phyloP scores from a whole-genome alignment of 2,888 invertebrate species.

The Aphidius colemani region DNA sequence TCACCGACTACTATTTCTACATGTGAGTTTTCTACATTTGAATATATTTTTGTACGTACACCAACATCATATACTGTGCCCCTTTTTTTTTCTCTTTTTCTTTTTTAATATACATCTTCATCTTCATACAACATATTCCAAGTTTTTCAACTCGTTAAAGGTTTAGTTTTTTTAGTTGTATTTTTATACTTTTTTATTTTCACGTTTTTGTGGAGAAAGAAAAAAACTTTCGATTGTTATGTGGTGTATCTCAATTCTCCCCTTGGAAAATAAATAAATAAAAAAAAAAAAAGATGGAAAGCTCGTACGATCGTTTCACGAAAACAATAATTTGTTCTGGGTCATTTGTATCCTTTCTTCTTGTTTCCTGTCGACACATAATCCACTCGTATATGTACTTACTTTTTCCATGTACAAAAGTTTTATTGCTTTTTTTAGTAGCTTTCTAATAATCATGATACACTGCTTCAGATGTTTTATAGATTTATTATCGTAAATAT shows the following conservation, averaged over 20 bases:
- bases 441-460: too few relatives aligned
- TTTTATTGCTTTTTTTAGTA: too few relatives aligned
- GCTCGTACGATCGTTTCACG: neutral
- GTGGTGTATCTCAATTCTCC: neutral
- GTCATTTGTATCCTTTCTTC: slow-evolving; percentile 30
- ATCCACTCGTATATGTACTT: too few relatives aligned
- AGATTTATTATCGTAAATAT: too few relatives aligned
- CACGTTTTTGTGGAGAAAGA: neutral
- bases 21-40: too few relatives aligned
- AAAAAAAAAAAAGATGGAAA: neutral
- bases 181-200: too few relatives aligned
- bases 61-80: slow-evolving; percentile 45
- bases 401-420: too few relatives aligned
- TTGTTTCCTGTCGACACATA: slow-evolving; percentile 7
- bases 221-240: neutral
- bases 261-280: slow-evolving; percentile 14
- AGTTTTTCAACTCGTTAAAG: neutral
- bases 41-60: slow-evolving; percentile 27
- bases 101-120: neutral
- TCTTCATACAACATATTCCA: slow-evolving; percentile 8
- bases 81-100: slow-evolving; percentile 3
- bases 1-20: slow-evolving; percentile 45
- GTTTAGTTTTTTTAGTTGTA: too few relatives aligned
- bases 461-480: too few relatives aligned
- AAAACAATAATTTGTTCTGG: slow-evolving; percentile 31